These are phyloP conservation scores for Meteorus colon DNA, from an alignment of 2,888 invertebrate genomes.

Conservation along the genomic window DNA sequence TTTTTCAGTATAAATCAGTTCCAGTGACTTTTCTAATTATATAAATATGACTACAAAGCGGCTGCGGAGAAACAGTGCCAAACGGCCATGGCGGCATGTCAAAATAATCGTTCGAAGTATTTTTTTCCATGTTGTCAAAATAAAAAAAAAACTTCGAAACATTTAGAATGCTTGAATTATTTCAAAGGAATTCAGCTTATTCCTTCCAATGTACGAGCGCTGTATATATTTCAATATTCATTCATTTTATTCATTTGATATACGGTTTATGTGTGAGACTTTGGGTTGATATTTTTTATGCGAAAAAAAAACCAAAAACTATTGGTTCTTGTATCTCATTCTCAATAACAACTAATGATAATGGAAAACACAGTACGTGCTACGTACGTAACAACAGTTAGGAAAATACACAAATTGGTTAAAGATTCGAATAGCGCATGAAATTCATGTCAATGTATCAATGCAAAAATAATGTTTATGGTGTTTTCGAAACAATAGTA, in stretches of 20 bases:
- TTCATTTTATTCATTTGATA: too few species aligned
- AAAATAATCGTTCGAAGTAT: conserved; percentile 11
- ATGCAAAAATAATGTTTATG: conserved; percentile 28
- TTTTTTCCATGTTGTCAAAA: not conserved
- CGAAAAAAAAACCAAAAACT: too few species aligned
- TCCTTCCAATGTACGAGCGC: too few species aligned
- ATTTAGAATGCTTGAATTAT: too few species aligned
- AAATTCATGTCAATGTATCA: conserved; percentile 8
- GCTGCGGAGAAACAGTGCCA: not conserved
- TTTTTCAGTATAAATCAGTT: conserved; percentile 64
- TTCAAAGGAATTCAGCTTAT: not conserved
- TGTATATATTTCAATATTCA: too few species aligned
- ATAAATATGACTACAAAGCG: conserved; percentile 62
- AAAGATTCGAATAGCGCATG: not conserved
- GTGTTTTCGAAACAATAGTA: conserved; percentile 1
- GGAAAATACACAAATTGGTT: not conserved
- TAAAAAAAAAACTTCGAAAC: not conserved
- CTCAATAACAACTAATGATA: too few species aligned
- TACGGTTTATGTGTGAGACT: too few species aligned
- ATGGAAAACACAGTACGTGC: too few species aligned
- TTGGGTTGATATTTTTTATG: too few species aligned
- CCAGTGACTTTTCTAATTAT: conserved; percentile 67
- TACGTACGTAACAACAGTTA: too few species aligned
- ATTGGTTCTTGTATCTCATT: too few species aligned
- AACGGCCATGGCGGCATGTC: not conserved